Base-by-base conservation (phyloP, 2,888 invertebrate genomes). In the Ethmia dodecea region DNA sequence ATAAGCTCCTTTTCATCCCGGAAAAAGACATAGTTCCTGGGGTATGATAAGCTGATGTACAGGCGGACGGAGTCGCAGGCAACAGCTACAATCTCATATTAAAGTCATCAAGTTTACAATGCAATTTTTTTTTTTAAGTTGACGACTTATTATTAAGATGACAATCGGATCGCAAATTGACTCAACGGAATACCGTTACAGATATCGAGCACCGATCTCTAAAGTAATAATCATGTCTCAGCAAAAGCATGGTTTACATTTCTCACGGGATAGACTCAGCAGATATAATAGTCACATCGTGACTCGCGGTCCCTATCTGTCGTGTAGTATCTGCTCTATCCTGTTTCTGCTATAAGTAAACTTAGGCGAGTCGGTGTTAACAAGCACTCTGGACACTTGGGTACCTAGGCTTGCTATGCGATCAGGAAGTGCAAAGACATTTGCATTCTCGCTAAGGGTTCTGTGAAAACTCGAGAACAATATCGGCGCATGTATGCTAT, bases 381-480 rank as follows among this genome's bases (percentile, higher is more conserved):
- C 40, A 40, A 37, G 40, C 36, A 11, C 44, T n/a, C n/a, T 31
- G 20, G 30, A 28, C 31, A 22, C 34, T 33, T 35, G 14, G 26
- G 27, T 28, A 28, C 29, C 20, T 22, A 22, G 22, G 22, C n/a
- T n/a, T 9, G 22, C 22, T 22, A 8, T 8, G 22, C n/a, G 56
- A 70, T 70, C 68, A 72, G 81, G 81, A 81, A 81, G 69, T 26
- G 11, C 12, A 26, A 55, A 55, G 70, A 66, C 70, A 75, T 79
- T 81, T 73, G 70, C 73, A 74, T 79, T 77, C 73, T 75, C 74
- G 78, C 76, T 80, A 76, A 51, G 22, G 58, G 51, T 62, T 72
- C 67, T 72, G 71, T 66, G 60, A 67, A 74, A 66, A 54, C 49
- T 63, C 45, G 45, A 64, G 63, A 74, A 75, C 72, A 73, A 74